A percentile compares a stretch with the other conserved stretches of the same genome.
These are phyloP conservation scores for Scrobipalpa atriplicella DNA, from an alignment of 2,888 invertebrate genomes.

Conservation along the genomic window DNA sequence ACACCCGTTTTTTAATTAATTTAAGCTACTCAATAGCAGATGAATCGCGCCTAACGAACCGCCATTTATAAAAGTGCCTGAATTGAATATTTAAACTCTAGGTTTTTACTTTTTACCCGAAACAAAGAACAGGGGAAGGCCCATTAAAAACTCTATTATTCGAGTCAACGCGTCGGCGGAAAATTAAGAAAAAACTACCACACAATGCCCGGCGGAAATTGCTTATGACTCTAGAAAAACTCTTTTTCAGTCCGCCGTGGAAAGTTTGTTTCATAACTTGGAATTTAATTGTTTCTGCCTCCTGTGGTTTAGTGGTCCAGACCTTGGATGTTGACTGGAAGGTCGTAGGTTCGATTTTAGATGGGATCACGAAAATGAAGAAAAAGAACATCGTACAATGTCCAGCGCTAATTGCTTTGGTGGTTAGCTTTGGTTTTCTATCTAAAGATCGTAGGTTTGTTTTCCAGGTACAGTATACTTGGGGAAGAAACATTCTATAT, in stretches of 20 bases:
- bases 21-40: not conserved
- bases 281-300: not conserved
- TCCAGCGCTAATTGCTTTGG: no score
- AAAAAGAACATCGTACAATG: no score
- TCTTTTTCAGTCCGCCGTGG: constrained; percentile 47
- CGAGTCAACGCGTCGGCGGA: constrained; percentile 61
- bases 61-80: constrained; percentile 18
- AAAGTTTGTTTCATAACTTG: constrained; percentile 41
- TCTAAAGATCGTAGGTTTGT: no score
- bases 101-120: constrained; percentile 43
- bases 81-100: constrained; percentile 29
- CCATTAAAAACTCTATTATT: constrained; percentile 67
- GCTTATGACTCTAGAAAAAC: constrained; percentile 50
- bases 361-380: not conserved
- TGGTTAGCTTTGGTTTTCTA: no score
- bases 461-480: no score
- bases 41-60: not conserved
- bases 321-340: not conserved
- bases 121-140: constrained; percentile 61
- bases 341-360: not conserved
- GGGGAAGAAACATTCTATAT: no score
- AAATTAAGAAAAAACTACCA: constrained; percentile 69
- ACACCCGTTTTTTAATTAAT: not conserved
- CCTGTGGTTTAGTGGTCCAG: not conserved
- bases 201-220: constrained; percentile 62